Base-by-base conservation (phyloP, 1,140 invertebrate species). In the Papilio helenus region DNA sequence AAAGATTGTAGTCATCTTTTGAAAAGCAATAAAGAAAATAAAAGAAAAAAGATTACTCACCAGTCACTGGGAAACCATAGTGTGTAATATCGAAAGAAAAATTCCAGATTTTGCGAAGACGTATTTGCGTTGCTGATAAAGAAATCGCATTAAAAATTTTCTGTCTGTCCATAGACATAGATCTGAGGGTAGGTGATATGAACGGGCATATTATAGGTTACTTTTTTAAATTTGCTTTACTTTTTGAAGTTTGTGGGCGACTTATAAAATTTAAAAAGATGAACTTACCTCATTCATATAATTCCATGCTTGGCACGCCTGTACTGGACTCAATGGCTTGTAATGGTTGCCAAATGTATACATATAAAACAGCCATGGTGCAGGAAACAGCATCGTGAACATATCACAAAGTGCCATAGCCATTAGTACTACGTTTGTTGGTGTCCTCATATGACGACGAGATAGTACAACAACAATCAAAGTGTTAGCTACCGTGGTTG, bases 331-430 rank as follows among this genome's bases (percentile, higher is more conserved):
- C 80, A 98, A 89, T 0, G 97, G 97, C 87, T 97, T 97, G 88
- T 96, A 96, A 87, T 98, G 97, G 92, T 98, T 97, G 39, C 97
- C 97, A 80, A 98, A 96, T 7, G 97, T 98, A 95, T 98, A 99
- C 96, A 98, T 98, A 92, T 99, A 98, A 89, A 98, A 97, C 14
- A 98, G 95, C 95, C 97, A 97, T 0, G 98, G 98, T 2, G 98
- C 96, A 1, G 98, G 98, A 89, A 98, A 97, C 20, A 98, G 95
- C 84, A 99, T 96, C 0, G 98, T 99, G 88, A 99, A 96, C 96
- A 99, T 97, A 94, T 99, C 98, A 81, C 97, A 98, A 1, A 99
- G 95, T 0, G 98, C 98, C 98, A 99, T 99, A 5, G 97, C 96
- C 96, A 96, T 96, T 3, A 97, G 92, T 3, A 99, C 98, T 71